Conservation (phyloP, 2,888 invertebrate genomes). For the Esperia sulphurella region DNA sequence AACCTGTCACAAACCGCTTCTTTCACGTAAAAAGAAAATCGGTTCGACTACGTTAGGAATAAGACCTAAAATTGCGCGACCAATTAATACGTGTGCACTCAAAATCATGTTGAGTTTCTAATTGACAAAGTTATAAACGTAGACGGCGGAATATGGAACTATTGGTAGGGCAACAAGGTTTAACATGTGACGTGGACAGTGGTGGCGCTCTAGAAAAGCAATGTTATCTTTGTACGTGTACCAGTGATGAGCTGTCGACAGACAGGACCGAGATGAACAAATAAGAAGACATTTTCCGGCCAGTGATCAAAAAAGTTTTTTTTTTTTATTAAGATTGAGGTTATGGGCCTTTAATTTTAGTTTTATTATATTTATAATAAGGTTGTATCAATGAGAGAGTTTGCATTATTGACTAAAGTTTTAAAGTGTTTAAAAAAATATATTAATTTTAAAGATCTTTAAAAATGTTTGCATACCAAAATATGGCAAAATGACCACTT, state of each 20-base stretch:
- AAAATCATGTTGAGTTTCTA: slow-evolving; percentile 11
- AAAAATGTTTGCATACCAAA: no score
- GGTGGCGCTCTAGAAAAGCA: no score
- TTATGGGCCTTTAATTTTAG: slow-evolving; percentile 25
- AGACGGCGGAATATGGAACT: no score
- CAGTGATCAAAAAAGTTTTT: slow-evolving; percentile 32
- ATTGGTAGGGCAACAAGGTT: no score
- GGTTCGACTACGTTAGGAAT: fast-evolving
- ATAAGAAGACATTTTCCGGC: slow-evolving; percentile 69
- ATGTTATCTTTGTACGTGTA: background rate
- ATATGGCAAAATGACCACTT: no score
- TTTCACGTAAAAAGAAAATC: slow-evolving; percentile 7
- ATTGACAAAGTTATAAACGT: no score
- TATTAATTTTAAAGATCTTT: no score
- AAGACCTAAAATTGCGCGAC: slow-evolving; percentile 17
- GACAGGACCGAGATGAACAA: slow-evolving; percentile 64
- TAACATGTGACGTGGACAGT: no score
- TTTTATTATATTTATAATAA: background rate
- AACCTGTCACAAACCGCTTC: slow-evolving; percentile 31
- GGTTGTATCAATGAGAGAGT: no score
- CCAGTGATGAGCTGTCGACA: slow-evolving; percentile 45
- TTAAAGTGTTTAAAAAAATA: no score
- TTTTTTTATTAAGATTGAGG: slow-evolving; percentile 36
- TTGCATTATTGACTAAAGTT: no score
- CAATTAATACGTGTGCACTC: slow-evolving; percentile 33